phyloP scores from a whole-genome alignment of 2,888 invertebrate species.

The Flexamia atlantica region DNA sequence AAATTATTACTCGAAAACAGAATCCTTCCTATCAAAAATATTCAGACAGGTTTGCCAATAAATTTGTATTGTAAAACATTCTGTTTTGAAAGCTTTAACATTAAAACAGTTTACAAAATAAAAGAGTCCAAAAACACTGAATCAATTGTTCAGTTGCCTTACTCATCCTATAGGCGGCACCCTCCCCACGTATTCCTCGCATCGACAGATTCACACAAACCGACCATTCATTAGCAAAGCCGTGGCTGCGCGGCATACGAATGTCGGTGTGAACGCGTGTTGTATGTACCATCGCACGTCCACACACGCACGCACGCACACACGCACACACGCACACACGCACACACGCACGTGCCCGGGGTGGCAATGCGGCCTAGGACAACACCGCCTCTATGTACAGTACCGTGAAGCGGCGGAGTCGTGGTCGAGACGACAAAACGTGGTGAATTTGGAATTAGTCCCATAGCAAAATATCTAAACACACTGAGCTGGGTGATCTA shows the following conservation, averaged over 20 bases:
- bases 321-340: slow-evolving; percentile 13
- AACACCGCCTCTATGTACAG: background rate
- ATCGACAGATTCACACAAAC: background rate
- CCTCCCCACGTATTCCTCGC: background rate
- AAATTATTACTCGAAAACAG: too few relatives aligned
- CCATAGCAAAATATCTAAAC: background rate
- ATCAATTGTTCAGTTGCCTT: too few relatives aligned
- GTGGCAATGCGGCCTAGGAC: background rate
- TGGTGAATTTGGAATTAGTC: background rate
- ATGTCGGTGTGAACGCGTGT: background rate
- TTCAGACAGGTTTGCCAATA: too few relatives aligned
- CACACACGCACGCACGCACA: background rate
- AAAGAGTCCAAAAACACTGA: too few relatives aligned
- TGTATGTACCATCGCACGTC: slow-evolving; percentile 8
- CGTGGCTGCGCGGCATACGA: background rate
- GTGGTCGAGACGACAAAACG: background rate
- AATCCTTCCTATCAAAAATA: too few relatives aligned
- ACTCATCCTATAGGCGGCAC: too few relatives aligned
- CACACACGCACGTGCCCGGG: background rate
- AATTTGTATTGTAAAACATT: too few relatives aligned
- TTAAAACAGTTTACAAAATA: too few relatives aligned
- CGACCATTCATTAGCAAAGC: slow-evolving; percentile 15
- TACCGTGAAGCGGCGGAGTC: background rate
- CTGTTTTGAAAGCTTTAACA: too few relatives aligned
- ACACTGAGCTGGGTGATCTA: background rate